phyloP scores from a whole-genome alignment of 1,140 invertebrate species.

The Dufourea novaeangliae region DNA sequence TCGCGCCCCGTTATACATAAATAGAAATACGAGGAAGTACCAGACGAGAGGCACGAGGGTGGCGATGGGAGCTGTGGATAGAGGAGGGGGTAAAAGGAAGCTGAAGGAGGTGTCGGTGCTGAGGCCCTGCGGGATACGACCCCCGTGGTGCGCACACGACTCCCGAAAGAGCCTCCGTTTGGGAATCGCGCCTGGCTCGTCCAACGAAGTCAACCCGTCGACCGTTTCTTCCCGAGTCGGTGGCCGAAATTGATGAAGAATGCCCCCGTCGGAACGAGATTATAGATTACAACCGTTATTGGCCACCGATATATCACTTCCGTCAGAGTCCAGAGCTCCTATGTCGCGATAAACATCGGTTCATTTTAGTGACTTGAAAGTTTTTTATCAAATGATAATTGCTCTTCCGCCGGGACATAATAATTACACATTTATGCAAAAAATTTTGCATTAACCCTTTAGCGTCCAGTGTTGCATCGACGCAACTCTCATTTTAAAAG shows the following conservation, averaged over 20 bases:
- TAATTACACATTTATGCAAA: too few species aligned
- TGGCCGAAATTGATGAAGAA: constrained; percentile 64
- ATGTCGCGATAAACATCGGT: not conserved
- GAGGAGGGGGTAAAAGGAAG: constrained; percentile 50
- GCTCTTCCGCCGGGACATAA: too few species aligned
- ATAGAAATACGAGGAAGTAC: constrained; percentile 44
- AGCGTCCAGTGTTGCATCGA: too few species aligned
- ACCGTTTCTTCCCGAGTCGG: constrained; percentile 53
- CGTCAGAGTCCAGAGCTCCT: not conserved
- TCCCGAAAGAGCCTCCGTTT: constrained; percentile 77
- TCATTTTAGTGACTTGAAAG: not conserved
- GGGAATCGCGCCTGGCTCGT: constrained; percentile 65
- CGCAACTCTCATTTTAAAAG: too few species aligned
- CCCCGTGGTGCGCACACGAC: constrained; percentile 76
- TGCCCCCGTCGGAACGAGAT: constrained; percentile 51
- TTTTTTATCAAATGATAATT: too few species aligned
- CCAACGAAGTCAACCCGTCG: constrained; percentile 64
- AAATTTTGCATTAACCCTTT: too few species aligned
- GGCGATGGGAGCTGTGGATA: too few species aligned
- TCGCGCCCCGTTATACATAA: constrained; percentile 19
- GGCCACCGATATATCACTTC: constrained; percentile 54
- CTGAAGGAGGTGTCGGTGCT: constrained; percentile 67
- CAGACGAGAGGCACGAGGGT: constrained; percentile 15
- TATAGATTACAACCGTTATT: constrained; percentile 57
- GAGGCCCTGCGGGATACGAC: constrained; percentile 75